Conservation (phyloP, 2,888 invertebrate species). For the Tryphoninae sp. region DNA sequence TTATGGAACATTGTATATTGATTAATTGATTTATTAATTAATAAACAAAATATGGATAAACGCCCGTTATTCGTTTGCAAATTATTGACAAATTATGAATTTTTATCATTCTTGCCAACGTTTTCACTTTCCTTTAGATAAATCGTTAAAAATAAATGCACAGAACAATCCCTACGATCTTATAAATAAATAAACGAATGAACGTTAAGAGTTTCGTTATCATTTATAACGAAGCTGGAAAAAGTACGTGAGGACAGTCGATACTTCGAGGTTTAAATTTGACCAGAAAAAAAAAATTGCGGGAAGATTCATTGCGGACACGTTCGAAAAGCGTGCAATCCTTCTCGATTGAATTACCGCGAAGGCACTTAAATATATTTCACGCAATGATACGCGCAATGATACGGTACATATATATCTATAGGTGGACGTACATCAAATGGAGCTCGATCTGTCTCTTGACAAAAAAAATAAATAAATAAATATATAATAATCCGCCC, state of each 20-base stretch:
- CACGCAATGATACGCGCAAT: slow-evolving; percentile 8
- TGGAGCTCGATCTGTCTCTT: slow-evolving; percentile 54
- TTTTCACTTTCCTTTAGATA: too few species aligned
- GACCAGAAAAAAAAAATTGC: neutral
- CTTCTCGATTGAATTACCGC: slow-evolving; percentile 45
- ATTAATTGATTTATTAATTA: too few species aligned
- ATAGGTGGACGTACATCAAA: neutral
- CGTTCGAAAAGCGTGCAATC: slow-evolving; percentile 4
- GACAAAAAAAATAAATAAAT: slow-evolving; percentile 44
- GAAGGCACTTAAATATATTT: slow-evolving; percentile 19
- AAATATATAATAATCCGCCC: slow-evolving; percentile 65
- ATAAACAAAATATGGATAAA: too few species aligned
- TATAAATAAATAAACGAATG: too few species aligned
- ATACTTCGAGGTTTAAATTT: neutral
- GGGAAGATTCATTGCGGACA: neutral
- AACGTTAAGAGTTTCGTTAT: too few species aligned
- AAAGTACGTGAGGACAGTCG: neutral
- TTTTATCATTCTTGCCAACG: too few species aligned
- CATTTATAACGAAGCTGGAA: neutral
- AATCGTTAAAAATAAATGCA: too few species aligned
- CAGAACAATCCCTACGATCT: too few species aligned
- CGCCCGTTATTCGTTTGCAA: too few species aligned
- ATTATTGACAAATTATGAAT: too few species aligned
- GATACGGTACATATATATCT: neutral
- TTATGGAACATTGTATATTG: too few species aligned